phyloP scores from a whole-genome alignment of 2,797 vertebrate species.

The Cichlasoma orientale region DNA sequence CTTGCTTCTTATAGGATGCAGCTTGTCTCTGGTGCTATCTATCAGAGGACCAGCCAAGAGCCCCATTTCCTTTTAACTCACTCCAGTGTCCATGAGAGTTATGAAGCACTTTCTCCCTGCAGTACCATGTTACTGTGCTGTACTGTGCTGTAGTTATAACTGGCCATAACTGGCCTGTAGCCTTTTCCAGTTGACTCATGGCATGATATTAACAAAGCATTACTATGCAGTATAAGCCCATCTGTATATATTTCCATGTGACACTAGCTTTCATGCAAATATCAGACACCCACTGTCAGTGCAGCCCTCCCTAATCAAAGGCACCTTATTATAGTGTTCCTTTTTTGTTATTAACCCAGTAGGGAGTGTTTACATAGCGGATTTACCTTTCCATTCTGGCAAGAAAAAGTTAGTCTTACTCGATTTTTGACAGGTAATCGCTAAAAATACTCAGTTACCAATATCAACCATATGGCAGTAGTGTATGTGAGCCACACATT shows the following conservation, averaged over 20 bases:
- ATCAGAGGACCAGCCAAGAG: constrained; percentile 20
- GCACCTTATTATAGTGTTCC: not conserved
- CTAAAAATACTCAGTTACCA: constrained; percentile 22
- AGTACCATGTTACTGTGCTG: not conserved
- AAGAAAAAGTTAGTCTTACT: constrained; percentile 10
- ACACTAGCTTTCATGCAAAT: not conserved
- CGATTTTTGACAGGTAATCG: not conserved
- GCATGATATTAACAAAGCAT: constrained; percentile 5
- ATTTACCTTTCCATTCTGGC: not conserved
- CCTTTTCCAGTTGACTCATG: not conserved
- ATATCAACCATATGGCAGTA: constrained; percentile 4
- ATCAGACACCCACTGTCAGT: not conserved
- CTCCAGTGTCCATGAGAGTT: not conserved
- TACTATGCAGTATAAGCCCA: not conserved
- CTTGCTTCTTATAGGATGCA: constrained; percentile 24
- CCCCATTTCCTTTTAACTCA: constrained; percentile 24
- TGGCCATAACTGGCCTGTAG: constrained; percentile 3
- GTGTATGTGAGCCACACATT: constrained; percentile 1
- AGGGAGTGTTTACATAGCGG: not conserved
- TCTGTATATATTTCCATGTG: not conserved
- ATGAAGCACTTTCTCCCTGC: not conserved
- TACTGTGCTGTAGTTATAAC: not conserved
- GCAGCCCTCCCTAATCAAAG: not conserved
- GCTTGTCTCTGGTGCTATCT: constrained; percentile 17
- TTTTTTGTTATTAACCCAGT: not conserved